phyloP scores from a whole-genome alignment of 2,888 invertebrate genomes.

The Conchocele bisecta region DNA sequence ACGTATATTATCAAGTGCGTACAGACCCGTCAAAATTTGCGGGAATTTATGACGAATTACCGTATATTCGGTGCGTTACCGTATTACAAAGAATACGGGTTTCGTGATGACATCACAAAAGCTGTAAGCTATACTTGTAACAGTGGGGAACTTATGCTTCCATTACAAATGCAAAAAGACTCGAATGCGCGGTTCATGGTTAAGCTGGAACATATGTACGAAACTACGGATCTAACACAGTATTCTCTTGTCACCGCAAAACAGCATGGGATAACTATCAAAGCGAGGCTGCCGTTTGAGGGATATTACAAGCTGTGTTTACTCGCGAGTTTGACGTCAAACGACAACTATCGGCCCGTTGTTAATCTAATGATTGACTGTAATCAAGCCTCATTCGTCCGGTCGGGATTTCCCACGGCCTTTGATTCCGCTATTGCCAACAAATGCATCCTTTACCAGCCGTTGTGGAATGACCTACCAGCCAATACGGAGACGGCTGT shows the following conservation, averaged over 20 bases:
- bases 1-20: conserved; percentile 57
- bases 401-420: conserved; percentile 55
- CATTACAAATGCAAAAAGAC: conserved; percentile 45
- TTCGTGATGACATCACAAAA: conserved; percentile 48
- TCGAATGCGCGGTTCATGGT: conserved; percentile 50
- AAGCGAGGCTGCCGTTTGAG: conserved; percentile 54
- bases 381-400: conserved; percentile 48
- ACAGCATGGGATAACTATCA: conserved; percentile 48
- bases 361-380: conserved; percentile 55
- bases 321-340: conserved; percentile 49
- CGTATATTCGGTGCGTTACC: conserved; percentile 57
- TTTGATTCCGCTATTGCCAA: conserved; percentile 50
- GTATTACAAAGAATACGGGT: conserved; percentile 53
- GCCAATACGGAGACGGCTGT: conserved; percentile 47
- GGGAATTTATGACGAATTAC: conserved; percentile 53
- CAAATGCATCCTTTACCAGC: conserved; percentile 53
- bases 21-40: conserved; percentile 17
- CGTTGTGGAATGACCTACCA: conserved; percentile 55
- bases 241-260: conserved; percentile 50
- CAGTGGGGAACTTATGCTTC: conserved; percentile 53
- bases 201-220: conserved; percentile 52
- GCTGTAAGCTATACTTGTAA: conserved; percentile 38
- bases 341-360: conserved; percentile 50
- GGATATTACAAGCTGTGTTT: conserved; percentile 61
- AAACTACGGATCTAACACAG: conserved; percentile 49